Conservation (phyloP, 2,888 invertebrate species). For the Byasa hedistus region DNA sequence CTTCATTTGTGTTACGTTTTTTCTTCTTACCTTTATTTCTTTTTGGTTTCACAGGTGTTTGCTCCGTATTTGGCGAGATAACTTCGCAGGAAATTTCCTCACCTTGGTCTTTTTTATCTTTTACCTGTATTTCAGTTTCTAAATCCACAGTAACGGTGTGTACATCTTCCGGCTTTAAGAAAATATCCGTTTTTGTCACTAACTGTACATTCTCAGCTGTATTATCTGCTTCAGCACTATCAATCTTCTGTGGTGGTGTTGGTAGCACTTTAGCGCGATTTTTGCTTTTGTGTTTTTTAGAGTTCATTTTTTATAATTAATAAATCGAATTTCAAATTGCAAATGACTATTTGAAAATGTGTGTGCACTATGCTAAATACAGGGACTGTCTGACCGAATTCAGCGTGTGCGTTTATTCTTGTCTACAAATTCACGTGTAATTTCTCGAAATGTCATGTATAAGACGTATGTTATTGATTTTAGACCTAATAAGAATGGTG, state of each 20-base stretch:
- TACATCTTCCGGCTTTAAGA: slow-evolving; percentile 22
- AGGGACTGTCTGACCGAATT: slow-evolving; percentile 66
- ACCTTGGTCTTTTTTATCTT: slow-evolving; percentile 21
- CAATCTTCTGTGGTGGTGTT: slow-evolving; percentile 34
- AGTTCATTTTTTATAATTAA: slow-evolving; percentile 52
- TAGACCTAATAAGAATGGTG: slow-evolving; percentile 6
- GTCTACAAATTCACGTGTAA: slow-evolving; percentile 58
- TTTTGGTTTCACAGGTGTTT: slow-evolving; percentile 71
- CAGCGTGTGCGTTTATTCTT: slow-evolving; percentile 60
- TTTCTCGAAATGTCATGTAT: slow-evolving; percentile 64
- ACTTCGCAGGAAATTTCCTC: slow-evolving; percentile 15
- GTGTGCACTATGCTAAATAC: slow-evolving; percentile 63
- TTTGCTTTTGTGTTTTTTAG: slow-evolving; percentile 67
- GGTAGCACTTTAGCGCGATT: slow-evolving; percentile 47
- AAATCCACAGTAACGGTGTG: neutral
- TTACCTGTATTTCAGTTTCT: neutral
- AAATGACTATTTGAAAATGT: slow-evolving; percentile 36
- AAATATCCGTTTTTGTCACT: neutral
- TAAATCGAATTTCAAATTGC: slow-evolving; percentile 25
- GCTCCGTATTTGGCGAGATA: slow-evolving; percentile 32
- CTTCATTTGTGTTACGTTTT: slow-evolving; percentile 46
- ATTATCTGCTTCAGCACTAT: slow-evolving; percentile 10
- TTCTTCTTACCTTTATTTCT: slow-evolving; percentile 71
- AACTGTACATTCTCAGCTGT: slow-evolving; percentile 27
- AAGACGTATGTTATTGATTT: slow-evolving; percentile 1